Percentiles rank a stretch among this genome's conserved stretches.
phyloP scores from a whole-genome alignment of 2,797 vertebrate genomes.

The Myiothlypis coronata region DNA sequence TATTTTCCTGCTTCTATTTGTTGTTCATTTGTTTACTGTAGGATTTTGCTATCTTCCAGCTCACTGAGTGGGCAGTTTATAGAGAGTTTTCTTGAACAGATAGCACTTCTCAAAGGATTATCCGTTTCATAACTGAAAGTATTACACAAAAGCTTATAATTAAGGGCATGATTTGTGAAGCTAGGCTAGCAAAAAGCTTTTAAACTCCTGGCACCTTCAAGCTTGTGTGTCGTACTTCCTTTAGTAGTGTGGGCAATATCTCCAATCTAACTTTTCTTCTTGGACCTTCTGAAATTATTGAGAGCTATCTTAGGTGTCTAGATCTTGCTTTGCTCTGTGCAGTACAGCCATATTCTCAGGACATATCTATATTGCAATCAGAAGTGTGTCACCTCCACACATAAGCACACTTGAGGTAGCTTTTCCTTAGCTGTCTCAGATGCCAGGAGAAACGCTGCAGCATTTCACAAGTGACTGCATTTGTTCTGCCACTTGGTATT shows the following conservation, averaged over 20 bases:
- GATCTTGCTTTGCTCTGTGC: not conserved
- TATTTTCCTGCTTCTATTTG: not conserved
- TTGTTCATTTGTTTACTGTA: not conserved
- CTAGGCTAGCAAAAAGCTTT: not conserved
- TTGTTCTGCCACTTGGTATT: not conserved
- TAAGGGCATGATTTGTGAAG: not conserved
- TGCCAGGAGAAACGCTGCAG: not conserved
- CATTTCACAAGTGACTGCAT: not conserved
- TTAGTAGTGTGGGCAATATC: not conserved
- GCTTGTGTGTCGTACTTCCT: not conserved
- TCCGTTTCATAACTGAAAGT: not conserved
- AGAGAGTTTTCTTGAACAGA: not conserved
- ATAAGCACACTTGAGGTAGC: not conserved
- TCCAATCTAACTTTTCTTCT: not conserved
- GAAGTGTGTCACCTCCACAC: not conserved
- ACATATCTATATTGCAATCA: not conserved
- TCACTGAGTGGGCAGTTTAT: not conserved
- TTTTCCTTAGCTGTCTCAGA: not conserved
- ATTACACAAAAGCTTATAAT: conserved; percentile 28
- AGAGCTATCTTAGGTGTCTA: not conserved
- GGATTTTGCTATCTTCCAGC: not conserved
- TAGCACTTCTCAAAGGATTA: conserved; percentile 15
- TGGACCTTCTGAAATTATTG: not conserved
- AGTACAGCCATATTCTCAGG: not conserved
- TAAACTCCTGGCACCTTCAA: not conserved